Evolutionary conservation across 2,797 vertebrate genomes (phyloP), one percentile per base, ranked within the genome.

Genomic region (Pantherophis vulpinus): DNA sequence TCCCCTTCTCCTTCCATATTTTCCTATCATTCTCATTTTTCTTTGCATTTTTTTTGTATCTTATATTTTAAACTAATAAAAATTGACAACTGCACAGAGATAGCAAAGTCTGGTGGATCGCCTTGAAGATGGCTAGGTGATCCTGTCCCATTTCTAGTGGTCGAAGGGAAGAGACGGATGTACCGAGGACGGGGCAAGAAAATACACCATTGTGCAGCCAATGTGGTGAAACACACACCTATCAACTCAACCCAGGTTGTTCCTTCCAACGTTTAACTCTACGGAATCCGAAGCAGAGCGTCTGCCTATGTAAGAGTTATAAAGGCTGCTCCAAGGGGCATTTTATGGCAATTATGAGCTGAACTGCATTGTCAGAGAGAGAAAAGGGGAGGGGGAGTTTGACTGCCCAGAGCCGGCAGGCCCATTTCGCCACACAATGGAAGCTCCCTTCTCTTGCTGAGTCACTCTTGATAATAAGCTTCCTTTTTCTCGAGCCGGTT

Each of bases 401-500:
- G 5, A 87, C n/a, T 18, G 86, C 94, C 96, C 87, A 86, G 90
- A 97, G 93, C 93, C 91, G 13, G 55, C 93, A 94, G 95, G 94
- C 92, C 93, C 79, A 54, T 95, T 88, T 91, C 60, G 66, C 88
- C 55, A 4, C 11, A 42, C 92, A 95, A n/a, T 95, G 93, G 97
- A 97, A 96, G 96, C 93, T 95, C 95, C 94, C 95, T 93, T 95
- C 92, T 95, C 87, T 94, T 59, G 95, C 95, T 96, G 94, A 96
- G 96, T 94, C 96, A 97, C 95, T 86, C 93, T 32, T 94, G 96
- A 96, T 93, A 83, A 94, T 90, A 60, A 42, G 94, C 93, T 94
- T 94, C 54, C 87, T 91, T 96, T 93, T 58, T n/a, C 14, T 20
- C 27, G 18, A 20, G 70, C 32, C 9, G 16, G 70, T 37, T 74